phyloP scores from a whole-genome alignment of 37 sponge, comb jelly and placozoan genomes.

The Petrosia ficiformis region DNA sequence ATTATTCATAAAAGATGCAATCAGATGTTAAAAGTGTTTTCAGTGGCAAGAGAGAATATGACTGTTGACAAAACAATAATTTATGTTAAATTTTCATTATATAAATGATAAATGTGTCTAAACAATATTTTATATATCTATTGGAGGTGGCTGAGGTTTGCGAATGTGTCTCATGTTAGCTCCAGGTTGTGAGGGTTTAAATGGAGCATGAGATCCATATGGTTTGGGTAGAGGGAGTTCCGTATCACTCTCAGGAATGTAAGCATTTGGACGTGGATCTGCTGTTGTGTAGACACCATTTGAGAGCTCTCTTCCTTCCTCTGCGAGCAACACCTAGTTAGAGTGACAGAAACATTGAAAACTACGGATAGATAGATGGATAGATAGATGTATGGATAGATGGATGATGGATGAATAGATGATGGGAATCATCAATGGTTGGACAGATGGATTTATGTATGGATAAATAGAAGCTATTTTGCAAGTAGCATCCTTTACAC shows the following conservation, averaged over 20 bases:
- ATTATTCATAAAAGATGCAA: too few species aligned
- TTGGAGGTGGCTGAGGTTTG: constrained; percentile 91
- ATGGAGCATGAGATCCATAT: constrained; percentile 95
- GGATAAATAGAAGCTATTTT: background rate
- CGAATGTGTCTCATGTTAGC: constrained; percentile 92
- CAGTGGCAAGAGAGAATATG: too few species aligned
- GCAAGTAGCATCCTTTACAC: too few species aligned
- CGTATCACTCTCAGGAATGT: constrained; percentile 83
- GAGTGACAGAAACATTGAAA: background rate
- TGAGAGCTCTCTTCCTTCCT: constrained; percentile 54
- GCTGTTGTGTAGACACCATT: constrained; percentile 86
- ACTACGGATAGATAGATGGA: too few species aligned
- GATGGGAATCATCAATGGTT: background rate
- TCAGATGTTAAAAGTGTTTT: too few species aligned
- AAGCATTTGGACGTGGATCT: constrained; percentile 93
- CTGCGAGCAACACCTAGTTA: background rate
- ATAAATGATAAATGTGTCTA: background rate
- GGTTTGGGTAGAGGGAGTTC: constrained; percentile 95
- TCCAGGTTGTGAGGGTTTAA: constrained; percentile 93
- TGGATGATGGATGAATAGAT: too few species aligned
- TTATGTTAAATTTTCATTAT: too few species aligned
- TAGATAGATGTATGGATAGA: too few species aligned
- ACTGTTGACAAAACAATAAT: too few species aligned
- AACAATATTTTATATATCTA: constrained; percentile 74
- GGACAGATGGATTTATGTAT: too few species aligned